Evolutionary conservation across 1,140 invertebrate species (phyloP).

Genomic region (Saxidomus purpurata): DNA sequence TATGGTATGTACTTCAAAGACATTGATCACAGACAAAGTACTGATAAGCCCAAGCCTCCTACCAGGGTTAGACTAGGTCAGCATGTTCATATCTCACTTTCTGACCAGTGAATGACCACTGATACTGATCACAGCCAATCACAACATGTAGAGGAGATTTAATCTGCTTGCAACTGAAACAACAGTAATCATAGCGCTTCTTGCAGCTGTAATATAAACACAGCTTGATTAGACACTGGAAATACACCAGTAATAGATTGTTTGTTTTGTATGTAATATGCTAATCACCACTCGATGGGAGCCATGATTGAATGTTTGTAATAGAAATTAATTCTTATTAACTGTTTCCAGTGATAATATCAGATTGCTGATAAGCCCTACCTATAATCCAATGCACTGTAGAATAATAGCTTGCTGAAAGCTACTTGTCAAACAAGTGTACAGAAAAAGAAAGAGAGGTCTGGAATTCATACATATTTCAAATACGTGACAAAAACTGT

Average conservation of each 20-base stretch:
- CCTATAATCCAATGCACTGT: background rate
- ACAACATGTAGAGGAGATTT: background rate
- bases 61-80: slow-evolving; percentile 39
- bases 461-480: too few species aligned
- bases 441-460: background rate
- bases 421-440: background rate
- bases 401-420: background rate
- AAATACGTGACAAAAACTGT: too few species aligned
- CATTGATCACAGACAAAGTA: slow-evolving; percentile 3
- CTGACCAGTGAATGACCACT: slow-evolving; percentile 50
- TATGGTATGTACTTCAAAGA: slow-evolving; percentile 50
- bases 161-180: slow-evolving; percentile 20
- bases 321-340: slow-evolving; percentile 54
- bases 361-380: slow-evolving; percentile 30
- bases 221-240: slow-evolving; percentile 11
- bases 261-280: slow-evolving; percentile 64
- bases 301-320: slow-evolving; percentile 43
- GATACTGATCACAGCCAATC: slow-evolving; percentile 9
- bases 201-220: slow-evolving; percentile 38
- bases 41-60: slow-evolving; percentile 62
- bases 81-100: slow-evolving; percentile 45
- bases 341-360: slow-evolving; percentile 11
- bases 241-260: slow-evolving; percentile 55
- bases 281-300: slow-evolving; percentile 51
- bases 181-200: background rate